phyloP scores from a whole-genome alignment of 2,888 invertebrate species.

The Ophonus ardosiacus region DNA sequence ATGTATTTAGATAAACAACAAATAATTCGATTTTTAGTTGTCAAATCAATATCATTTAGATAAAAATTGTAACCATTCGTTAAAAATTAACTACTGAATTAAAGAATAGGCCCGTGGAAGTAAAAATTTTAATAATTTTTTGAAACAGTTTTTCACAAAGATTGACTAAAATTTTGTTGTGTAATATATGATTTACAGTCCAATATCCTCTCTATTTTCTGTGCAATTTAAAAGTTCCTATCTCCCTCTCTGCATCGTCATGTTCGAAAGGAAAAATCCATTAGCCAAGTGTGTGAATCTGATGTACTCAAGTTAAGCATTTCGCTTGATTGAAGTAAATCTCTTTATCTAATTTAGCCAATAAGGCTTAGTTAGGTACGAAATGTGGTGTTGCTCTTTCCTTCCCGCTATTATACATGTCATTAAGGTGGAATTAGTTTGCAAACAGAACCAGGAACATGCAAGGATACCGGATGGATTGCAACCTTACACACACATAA shows the following conservation, averaged over 20 bases:
- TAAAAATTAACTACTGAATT: too few relatives aligned
- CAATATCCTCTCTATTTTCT: background rate
- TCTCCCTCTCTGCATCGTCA: background rate
- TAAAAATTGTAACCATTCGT: too few relatives aligned
- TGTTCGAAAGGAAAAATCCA: constrained; percentile 31
- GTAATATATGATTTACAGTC: too few relatives aligned
- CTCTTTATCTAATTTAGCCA: constrained; percentile 62
- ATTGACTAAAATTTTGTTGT: too few relatives aligned
- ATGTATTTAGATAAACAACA: too few relatives aligned
- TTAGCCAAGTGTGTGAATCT: constrained; percentile 20
- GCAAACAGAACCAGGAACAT: constrained; percentile 12
- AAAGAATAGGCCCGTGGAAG: too few relatives aligned
- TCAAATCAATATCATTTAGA: too few relatives aligned
- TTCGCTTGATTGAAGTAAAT: constrained; percentile 59
- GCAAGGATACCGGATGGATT: background rate
- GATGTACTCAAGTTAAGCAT: constrained; percentile 47
- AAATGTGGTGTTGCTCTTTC: constrained; percentile 46
- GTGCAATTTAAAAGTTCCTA: background rate
- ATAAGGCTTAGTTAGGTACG: constrained; percentile 50
- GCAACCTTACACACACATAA: background rate
- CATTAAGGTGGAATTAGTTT: constrained; percentile 45
- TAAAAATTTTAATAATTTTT: too few relatives aligned
- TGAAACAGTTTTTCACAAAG: too few relatives aligned
- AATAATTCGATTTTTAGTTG: too few relatives aligned
- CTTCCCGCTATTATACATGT: constrained; percentile 49